Base-by-base conservation (phyloP, 2,888 invertebrate species). In the Ormyrus pomaceus region DNA sequence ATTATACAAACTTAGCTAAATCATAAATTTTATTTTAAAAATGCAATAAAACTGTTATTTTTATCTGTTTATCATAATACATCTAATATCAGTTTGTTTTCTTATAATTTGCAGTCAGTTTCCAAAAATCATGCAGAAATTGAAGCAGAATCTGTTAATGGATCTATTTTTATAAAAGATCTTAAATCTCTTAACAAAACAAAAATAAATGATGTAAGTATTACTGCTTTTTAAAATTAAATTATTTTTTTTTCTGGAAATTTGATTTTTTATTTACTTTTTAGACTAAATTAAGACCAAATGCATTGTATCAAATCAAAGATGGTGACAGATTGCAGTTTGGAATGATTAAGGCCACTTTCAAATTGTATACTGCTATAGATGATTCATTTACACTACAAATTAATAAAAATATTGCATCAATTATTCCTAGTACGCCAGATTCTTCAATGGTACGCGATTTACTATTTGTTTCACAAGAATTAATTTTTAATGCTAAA, bases 101-200 rank as follows among this genome's bases (percentile, higher is more conserved):
- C 56, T 74, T 10, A 62, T 70, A n/a, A n/a, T 70, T 81, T 81
- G 9, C 88, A 93, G 92, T 90, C 91, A 0, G 86, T 93, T 13
- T 92, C 92, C 0, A 91, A 91, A 82, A 86, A 89, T 69, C 93
- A 93, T 87, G 92, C 92, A 10, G 91, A 92, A 80, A 92, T 93
- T 73, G 92, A 92, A 83, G 91, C 91, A 0, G 83, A 79, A 19
- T 77, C 79, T 11, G 84, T 84, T 61, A 84, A 86, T 10, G 87
- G 87, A 11, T 82, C 86, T 9, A 88, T 90, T 68, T 89, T 92
- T 83, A 87, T 93, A 45, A 91, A 88, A 84, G 93, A 93, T 84
- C 86, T 91, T 50, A 87, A 90, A 66, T 93, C 93, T 79, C 87
- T 90, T 8, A 93, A 93, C 85, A 91, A 90, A 83, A 92, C 92